Conservation (phyloP, 2,888 invertebrate genomes). For the Pinctada fucata region DNA sequence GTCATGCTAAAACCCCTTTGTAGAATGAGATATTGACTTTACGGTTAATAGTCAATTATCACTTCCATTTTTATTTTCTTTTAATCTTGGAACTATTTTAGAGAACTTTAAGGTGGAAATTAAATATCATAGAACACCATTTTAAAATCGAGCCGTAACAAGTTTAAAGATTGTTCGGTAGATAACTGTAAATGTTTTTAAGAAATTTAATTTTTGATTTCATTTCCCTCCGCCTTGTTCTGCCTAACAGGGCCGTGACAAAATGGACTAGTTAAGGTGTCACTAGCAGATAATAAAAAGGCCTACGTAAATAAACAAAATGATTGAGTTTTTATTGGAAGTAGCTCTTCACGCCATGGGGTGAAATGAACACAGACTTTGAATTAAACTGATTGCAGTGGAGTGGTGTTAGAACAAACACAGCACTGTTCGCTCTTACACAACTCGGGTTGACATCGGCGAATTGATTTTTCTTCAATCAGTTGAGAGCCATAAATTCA, state of each 20-base stretch:
- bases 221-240: neutral
- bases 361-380: conserved; percentile 7
- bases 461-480: neutral
- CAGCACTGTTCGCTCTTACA: neutral
- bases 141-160: conserved; percentile 15
- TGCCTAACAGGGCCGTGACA: too few relatives aligned
- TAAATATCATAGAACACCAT: neutral
- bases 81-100: conserved; percentile 21
- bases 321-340: conserved; percentile 31
- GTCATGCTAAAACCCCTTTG: neutral
- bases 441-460: neutral
- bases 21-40: neutral
- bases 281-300: conserved; percentile 24
- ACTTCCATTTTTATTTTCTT: conserved; percentile 14
- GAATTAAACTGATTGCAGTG: conserved; percentile 2
- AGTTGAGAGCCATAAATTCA: neutral
- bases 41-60: neutral
- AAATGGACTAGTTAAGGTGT: too few relatives aligned
- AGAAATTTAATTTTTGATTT: conserved; percentile 20
- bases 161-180: neutral
- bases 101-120: neutral
- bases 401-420: neutral
- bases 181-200: conserved; percentile 11
- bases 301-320: conserved; percentile 20
- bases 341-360: conserved; percentile 30